Evolutionary conservation across 1,140 invertebrate genomes (phyloP).

Genomic region (Panulirus ornatus): DNA sequence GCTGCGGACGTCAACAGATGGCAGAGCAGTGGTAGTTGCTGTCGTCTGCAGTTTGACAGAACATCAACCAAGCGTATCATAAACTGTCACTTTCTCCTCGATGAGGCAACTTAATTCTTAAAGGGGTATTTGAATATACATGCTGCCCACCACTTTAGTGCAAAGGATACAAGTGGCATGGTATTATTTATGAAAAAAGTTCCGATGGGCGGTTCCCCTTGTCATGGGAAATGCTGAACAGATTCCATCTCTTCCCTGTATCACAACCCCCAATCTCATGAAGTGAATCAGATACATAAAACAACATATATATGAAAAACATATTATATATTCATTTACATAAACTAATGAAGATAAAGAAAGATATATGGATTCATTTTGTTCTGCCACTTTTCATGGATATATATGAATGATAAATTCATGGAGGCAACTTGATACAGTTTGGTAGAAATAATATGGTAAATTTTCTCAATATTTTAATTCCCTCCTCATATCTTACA

Average conservation of each 20-base stretch:
- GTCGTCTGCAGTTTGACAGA: conserved; percentile 67
- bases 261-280: not conserved
- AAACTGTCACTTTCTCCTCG: conserved; percentile 22
- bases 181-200: not conserved
- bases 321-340: no score
- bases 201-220: not conserved
- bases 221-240: not conserved
- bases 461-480: no score
- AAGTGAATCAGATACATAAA: not conserved
- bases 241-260: not conserved
- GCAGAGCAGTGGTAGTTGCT: conserved; percentile 14
- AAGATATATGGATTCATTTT: no score
- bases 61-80: not conserved
- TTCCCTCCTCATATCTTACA: no score
- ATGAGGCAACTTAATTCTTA: not conserved
- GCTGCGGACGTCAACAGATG: conserved; percentile 60
- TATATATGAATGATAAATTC: no score
- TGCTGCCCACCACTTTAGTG: not conserved
- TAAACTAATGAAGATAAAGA: no score
- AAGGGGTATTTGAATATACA: not conserved
- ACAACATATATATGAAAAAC: no score
- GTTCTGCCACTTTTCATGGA: no score
- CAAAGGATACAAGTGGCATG: not conserved
- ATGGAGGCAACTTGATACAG: no score
- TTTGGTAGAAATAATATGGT: no score